Base-by-base conservation (phyloP, 2,113 vertebrate genomes). In the Emberiza fucata region DNA sequence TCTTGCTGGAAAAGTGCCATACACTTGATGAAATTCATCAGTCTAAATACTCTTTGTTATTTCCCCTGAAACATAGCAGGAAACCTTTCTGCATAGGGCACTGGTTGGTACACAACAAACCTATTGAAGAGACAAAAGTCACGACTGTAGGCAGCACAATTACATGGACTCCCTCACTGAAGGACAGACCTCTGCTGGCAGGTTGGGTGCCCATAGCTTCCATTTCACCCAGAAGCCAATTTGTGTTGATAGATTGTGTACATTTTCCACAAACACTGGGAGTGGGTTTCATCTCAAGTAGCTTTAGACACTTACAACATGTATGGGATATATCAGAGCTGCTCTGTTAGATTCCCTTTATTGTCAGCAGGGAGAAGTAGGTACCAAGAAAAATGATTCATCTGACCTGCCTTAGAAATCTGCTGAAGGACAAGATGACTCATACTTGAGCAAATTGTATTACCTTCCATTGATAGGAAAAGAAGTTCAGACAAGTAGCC, bases 351-450 rank as follows among this genome's bases (percentile, higher is more conserved):
- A 60, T 21, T 85, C 48, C 22, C 48, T 81, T 88, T 85, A 69
- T 72, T 90, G 57, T 85, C 79, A 90, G 53, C 45, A 79, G 75
- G 70, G 48, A 95, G 61, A 94, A 90, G 29, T 50, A 92, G 37
- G 70, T 90, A 88, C 86, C 40, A 85, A 88, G 91, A 76, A 75
- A 90, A 79, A 72, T 93, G 33, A 93, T 90, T 94, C 82, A 88
- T 88, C 86, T 79, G 79, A 66, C 57, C 53, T 66, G 23, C 60
- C 69, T 90, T 39, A 39, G 66, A 90, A 56, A 92, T 59, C 71
- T 92, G 37, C 33, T 82, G 63, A 81, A 94, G 75, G 79, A 93
- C 0, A 0, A 88, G 44, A 79, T 92, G 86, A 95, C 59, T 96
- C 95, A 95, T 66, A 59, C 63, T 76, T 92, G 82, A 90, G 57